Conservation (phyloP, 2,888 invertebrate species). For the Torymus aiolomorphi region DNA sequence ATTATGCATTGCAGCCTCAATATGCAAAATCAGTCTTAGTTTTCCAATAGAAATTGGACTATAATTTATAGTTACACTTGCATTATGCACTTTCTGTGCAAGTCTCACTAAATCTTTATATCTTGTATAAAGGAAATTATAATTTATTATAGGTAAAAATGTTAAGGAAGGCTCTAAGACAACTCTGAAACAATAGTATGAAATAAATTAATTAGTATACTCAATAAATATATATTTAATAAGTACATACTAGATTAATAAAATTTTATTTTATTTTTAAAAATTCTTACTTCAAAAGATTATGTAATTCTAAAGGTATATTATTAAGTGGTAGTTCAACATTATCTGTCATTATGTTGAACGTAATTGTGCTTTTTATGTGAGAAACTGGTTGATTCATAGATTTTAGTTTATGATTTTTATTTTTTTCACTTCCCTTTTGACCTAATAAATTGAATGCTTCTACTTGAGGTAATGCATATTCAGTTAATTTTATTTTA, state of each 20-base stretch:
- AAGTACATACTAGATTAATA: background rate
- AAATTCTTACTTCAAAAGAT: slow-evolving; percentile 78
- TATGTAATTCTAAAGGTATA: slow-evolving; percentile 83
- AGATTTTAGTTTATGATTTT: slow-evolving; percentile 52
- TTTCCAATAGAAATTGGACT: slow-evolving; percentile 88
- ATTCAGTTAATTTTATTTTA: slow-evolving; percentile 83
- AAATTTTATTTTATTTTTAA: slow-evolving; percentile 9
- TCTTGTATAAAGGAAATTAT: slow-evolving; percentile 89
- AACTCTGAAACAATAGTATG: slow-evolving; percentile 76
- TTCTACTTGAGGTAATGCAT: slow-evolving; percentile 85
- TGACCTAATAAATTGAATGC: slow-evolving; percentile 84
- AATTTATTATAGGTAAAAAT: slow-evolving; percentile 85
- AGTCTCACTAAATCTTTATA: slow-evolving; percentile 85
- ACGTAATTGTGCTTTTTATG: slow-evolving; percentile 83
- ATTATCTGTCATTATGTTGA: slow-evolving; percentile 87
- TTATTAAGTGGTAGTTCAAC: slow-evolving; percentile 81
- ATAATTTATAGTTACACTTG: slow-evolving; percentile 84
- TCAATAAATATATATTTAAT: slow-evolving; percentile 17
- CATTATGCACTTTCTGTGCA: slow-evolving; percentile 78
- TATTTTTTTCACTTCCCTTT: slow-evolving; percentile 59
- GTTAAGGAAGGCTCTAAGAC: slow-evolving; percentile 74
- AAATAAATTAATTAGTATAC: slow-evolving; percentile 16
- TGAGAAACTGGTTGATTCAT: slow-evolving; percentile 82
- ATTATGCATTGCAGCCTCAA: slow-evolving; percentile 84
- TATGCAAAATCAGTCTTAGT: slow-evolving; percentile 85